phyloP scores from a whole-genome alignment of 92 coral and sea anemone genomes.

The Zoanthus sociatus region DNA sequence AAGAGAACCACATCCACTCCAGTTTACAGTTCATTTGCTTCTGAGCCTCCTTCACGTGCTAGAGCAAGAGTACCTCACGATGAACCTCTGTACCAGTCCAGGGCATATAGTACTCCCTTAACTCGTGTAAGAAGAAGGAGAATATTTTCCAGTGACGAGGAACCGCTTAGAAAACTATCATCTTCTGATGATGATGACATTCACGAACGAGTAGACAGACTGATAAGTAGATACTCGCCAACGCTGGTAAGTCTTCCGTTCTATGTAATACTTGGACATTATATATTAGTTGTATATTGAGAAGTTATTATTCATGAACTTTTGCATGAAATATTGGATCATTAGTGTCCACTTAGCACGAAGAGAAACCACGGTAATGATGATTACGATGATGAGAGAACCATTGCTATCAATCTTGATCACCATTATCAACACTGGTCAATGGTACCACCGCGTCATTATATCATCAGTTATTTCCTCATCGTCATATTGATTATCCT shows the following conservation, averaged over 20 bases:
- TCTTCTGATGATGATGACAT: conserved; percentile 77
- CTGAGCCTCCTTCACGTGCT: conserved; percentile 79
- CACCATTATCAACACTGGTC: background rate
- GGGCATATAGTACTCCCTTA: conserved; percentile 94
- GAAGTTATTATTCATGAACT: too few relatives aligned
- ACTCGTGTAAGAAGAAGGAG: conserved; percentile 72
- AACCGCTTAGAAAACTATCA: conserved; percentile 56
- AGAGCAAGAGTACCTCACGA: conserved; percentile 74
- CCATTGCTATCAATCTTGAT: background rate
- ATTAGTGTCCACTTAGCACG: too few relatives aligned
- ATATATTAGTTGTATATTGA: too few relatives aligned
- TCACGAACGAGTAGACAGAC: conserved; percentile 80
- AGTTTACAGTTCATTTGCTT: conserved; percentile 66
- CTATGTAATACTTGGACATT: background rate
- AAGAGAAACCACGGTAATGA: too few relatives aligned
- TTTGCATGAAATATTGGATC: too few relatives aligned
- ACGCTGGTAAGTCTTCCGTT: conserved; percentile 43
- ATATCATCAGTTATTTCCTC: background rate
- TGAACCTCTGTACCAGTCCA: conserved; percentile 83
- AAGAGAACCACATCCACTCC: conserved; percentile 83
- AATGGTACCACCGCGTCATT: background rate
- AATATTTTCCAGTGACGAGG: conserved; percentile 62
- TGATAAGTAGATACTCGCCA: conserved; percentile 51
- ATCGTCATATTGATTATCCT: background rate
- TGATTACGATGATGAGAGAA: too few relatives aligned